phyloP scores from a whole-genome alignment of 2,888 invertebrate genomes.

The Cheilosia variabilis region DNA sequence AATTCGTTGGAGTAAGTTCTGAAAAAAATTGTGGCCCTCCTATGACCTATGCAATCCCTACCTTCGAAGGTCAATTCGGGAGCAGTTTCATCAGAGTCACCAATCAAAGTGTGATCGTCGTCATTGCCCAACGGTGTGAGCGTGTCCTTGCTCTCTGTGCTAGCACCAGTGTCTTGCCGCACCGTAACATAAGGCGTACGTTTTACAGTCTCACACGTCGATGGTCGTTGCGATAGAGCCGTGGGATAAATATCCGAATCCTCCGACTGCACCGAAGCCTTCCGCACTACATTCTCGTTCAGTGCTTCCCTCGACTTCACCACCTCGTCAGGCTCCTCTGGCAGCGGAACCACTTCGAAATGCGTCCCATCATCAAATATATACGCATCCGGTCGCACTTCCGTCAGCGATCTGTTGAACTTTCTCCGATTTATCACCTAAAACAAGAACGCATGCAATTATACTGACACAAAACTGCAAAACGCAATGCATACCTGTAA shows the following conservation, averaged over 20 bases:
- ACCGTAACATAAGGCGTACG: constrained; percentile 82
- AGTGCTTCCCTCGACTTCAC: constrained; percentile 82
- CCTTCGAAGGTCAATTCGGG: constrained; percentile 83
- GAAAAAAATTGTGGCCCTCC: too few relatives aligned
- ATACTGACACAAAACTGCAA: neutral
- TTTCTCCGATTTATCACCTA: constrained; percentile 83
- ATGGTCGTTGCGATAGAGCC: constrained; percentile 81
- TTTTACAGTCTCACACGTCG: constrained; percentile 82
- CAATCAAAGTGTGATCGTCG: constrained; percentile 82
- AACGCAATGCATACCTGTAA: constrained; percentile 72
- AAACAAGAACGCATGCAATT: neutral
- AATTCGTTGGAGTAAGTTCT: too few relatives aligned
- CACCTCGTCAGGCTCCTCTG: constrained; percentile 87
- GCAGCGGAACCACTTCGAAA: constrained; percentile 88
- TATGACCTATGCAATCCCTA: constrained; percentile 66
- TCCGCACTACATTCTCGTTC: constrained; percentile 81
- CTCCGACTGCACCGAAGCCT: constrained; percentile 82
- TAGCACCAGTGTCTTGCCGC: constrained; percentile 83
- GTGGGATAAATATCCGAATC: constrained; percentile 82
- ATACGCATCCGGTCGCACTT: constrained; percentile 86
- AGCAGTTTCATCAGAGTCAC: constrained; percentile 82
- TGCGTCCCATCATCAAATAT: constrained; percentile 86
- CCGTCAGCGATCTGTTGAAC: constrained; percentile 87
- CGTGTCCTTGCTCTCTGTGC: constrained; percentile 84
- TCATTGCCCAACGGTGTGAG: constrained; percentile 82